Evolutionary conservation across 2,797 vertebrate species (phyloP), one percentile per base, ranked within the genome.

Genomic region (Micropoecilia bifurca): DNA sequence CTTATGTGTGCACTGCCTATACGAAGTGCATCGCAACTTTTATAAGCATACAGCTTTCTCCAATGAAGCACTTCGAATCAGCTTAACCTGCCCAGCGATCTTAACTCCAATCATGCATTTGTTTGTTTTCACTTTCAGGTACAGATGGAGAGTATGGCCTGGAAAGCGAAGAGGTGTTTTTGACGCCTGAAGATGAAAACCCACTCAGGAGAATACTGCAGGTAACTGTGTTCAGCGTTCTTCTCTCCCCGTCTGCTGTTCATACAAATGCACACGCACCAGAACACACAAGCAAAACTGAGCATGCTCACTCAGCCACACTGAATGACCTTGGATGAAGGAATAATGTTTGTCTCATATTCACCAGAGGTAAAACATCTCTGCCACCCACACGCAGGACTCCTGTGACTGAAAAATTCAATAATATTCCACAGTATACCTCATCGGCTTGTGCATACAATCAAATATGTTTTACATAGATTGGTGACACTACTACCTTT

Each of bases 171-270:
- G 94, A 95, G 86, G 92, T 95, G 90, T 88, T 90, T 92, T 91
- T 96, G 91, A 87, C 82, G 80, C 93, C 95, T 87, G 94, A 96
- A 92, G 94, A 95, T 91, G 95, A 96, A 94, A 96, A 95, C 91
- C 95, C 96, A 86, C 96, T 96, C 90, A 92, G 93, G 91, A 96
- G 95, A 95, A 95, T 96, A 92, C 93, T 96, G 95, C 95, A 96
- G 95, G 96, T 96, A 95, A 95, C 83, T 83, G 85, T 88, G n/a
- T 75, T 69, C 69, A 77, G 25, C 41, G 9, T 77, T 46, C 75
- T 57, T n/a, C 30, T 57, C 77, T 77, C 55, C 20, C 79, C 79
- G 78, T 69, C 83, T 76, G 57, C 74, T 81, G 63, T 81, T 71
- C 25, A 47, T 45, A 76, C 77, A 69, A 45, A 61, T 71, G 77